Evolutionary conservation across 2,113 vertebrate species (phyloP), one percentile per base, ranked within the genome.

Genomic region (Zosterops borbonicus): DNA sequence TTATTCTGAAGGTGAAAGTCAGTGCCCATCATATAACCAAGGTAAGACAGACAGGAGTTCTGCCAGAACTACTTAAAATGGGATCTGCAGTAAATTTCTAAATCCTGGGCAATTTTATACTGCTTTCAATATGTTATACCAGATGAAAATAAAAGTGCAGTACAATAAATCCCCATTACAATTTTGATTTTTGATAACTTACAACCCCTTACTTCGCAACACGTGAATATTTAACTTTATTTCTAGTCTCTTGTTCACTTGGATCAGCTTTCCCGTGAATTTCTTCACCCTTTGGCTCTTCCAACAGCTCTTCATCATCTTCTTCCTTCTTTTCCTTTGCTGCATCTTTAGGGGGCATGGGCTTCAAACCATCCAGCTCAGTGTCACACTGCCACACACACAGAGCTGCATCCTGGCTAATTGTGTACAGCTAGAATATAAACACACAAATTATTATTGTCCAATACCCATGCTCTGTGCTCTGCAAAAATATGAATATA

Each of bases 321-420:
- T 91, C 59, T 33, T 17, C 83, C 31, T 93, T 81, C n/a, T 97
- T 17, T 42, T 97, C 95, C 4, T 80, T 90, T 65, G 42, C 60
- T 95, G 92, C 95, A 68, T 93, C 94, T 3, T 97, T 93, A 53
- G 98, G 97, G 6, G 96, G 88, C 56, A 53, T 94, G 13, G 89
- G 97, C 82, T 98, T 95, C 70, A 99, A 97, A 12, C 97, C 98
- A 16, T 98, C 97, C 0, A 98, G 98, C 55, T 98, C 98, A 0
- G 99, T 99, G 97, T 99, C 98, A 62, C 99, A 99, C 94, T 99
- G 98, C 99, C 99, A 99, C 68, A 99, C 95, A 9, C 99, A 99
- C 53, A 99, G 97, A 2, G 98, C 96, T n/a, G 98, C 99, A 1
- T 99, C 99, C 96, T 98, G 99, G 95, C 99, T 99, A 60, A 99